These are phyloP conservation scores for Ceratotherium simum DNA, from an alignment of 2,113 vertebrate genomes.

Conservation along the genomic window DNA sequence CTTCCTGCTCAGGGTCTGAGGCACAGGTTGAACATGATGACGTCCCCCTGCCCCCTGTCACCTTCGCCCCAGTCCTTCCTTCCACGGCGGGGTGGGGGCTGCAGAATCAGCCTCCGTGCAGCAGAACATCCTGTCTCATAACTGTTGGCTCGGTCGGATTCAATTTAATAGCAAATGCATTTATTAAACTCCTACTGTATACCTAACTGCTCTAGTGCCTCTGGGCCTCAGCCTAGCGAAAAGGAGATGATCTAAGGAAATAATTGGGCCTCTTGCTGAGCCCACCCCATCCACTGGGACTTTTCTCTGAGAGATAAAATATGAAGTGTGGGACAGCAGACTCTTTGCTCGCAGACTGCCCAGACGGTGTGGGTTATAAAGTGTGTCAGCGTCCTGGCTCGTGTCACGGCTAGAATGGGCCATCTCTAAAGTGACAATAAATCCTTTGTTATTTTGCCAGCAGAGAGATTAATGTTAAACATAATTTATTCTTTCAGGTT, in stretches of 20 bases:
- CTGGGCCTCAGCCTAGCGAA: fast-evolving
- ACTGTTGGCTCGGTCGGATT: not conserved
- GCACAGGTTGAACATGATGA: fast-evolving
- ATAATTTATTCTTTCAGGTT: slow-evolving; percentile 80
- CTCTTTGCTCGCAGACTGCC: not conserved
- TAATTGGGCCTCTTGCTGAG: fast-evolving
- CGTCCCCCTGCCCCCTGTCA: fast-evolving
- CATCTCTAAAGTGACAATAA: slow-evolving; percentile 70
- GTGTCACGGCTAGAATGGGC: slow-evolving; percentile 10
- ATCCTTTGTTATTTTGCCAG: slow-evolving; percentile 83
- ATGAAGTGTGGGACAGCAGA: fast-evolving
- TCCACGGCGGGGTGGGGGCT: fast-evolving
- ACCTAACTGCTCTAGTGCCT: not conserved
- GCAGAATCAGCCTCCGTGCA: not conserved
- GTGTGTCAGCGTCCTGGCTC: not conserved
- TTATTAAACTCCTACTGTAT: not conserved
- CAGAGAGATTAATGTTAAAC: slow-evolving; percentile 78
- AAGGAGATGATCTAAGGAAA: fast-evolving
- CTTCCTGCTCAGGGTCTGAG: no score
- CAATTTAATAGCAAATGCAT: fast-evolving
- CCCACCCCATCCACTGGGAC: fast-evolving
- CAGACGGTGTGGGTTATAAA: fast-evolving
- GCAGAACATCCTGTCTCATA: fast-evolving
- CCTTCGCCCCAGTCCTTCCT: not conserved
- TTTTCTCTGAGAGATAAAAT: not conserved